These are phyloP conservation scores for Argyresthia albistria DNA, from an alignment of 2,888 invertebrate species.

Conservation along the genomic window DNA sequence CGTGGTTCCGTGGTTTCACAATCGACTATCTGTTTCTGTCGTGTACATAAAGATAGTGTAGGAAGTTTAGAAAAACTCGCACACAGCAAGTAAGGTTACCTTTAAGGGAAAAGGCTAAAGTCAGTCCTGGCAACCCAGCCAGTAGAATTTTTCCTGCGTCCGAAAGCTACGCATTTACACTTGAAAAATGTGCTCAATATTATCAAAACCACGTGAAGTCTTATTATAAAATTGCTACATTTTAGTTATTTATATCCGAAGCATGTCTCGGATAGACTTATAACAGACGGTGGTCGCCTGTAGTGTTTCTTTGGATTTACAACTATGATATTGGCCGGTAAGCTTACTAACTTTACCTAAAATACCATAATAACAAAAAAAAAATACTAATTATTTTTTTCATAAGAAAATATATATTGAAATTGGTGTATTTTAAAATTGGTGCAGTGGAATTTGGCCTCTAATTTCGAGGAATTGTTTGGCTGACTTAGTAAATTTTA, in stretches of 20 bases:
- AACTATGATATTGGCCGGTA: slow-evolving; percentile 20
- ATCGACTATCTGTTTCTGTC: too few relatives aligned
- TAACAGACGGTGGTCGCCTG: slow-evolving; percentile 43
- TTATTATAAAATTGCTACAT: background rate
- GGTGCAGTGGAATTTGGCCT: background rate
- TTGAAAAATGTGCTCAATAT: slow-evolving; percentile 35
- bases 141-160: slow-evolving; percentile 35
- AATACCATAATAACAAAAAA: background rate
- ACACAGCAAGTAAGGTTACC: too few relatives aligned
- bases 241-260: slow-evolving; percentile 12
- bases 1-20: too few relatives aligned
- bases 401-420: background rate
- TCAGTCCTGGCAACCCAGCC: slow-evolving; percentile 25
- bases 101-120: background rate
- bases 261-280: slow-evolving; percentile 46
- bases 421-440: background rate
- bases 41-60: too few relatives aligned
- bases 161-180: slow-evolving; percentile 26
- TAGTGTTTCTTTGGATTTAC: slow-evolving; percentile 13
- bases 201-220: slow-evolving; percentile 11
- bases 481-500: background rate
- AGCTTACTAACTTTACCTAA: slow-evolving; percentile 8
- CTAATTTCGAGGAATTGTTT: background rate
- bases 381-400: background rate
- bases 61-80: too few relatives aligned